Percentiles rank a stretch among this genome's conserved stretches.
These are phyloP conservation scores for Cinclus mexicanus DNA, from an alignment of 2,113 vertebrate genomes.

Conservation along the genomic window DNA sequence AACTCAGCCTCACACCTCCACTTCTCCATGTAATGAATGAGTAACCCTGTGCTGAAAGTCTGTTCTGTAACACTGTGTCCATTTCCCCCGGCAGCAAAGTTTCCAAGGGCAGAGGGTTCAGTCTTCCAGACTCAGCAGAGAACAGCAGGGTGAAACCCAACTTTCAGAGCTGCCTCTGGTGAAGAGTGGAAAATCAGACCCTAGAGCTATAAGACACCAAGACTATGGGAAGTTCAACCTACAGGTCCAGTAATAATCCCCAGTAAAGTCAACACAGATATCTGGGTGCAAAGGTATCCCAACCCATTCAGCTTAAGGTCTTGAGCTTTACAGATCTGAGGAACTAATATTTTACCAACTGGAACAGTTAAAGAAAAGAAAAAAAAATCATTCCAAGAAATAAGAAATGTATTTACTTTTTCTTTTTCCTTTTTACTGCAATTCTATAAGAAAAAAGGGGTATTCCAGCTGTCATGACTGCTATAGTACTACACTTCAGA, in stretches of 20 bases:
- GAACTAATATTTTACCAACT: not conserved
- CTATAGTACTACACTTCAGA: not conserved
- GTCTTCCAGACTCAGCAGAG: not conserved
- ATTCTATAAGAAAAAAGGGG: not conserved
- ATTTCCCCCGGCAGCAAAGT: fast-evolving
- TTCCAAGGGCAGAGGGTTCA: not conserved
- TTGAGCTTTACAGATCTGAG: not conserved
- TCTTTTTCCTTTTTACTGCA: not conserved
- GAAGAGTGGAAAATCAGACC: not conserved
- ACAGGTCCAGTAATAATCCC: not conserved
- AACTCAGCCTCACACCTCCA: not conserved
- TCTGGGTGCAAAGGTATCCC: not conserved
- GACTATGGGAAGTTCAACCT: not conserved
- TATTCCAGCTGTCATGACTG: not conserved
- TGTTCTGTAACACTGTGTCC: not conserved
- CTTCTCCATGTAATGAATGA: fast-evolving
- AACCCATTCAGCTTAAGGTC: not conserved
- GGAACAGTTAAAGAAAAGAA: not conserved
- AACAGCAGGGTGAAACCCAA: not conserved
- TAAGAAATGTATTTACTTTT: not conserved
- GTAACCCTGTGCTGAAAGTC: not conserved
- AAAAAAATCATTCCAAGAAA: not conserved
- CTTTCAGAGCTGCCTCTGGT: not conserved
- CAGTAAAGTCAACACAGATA: not conserved
- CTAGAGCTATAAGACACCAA: not conserved